Base-by-base conservation (phyloP, 1,140 invertebrate species). In the Tribolium castaneum region DNA sequence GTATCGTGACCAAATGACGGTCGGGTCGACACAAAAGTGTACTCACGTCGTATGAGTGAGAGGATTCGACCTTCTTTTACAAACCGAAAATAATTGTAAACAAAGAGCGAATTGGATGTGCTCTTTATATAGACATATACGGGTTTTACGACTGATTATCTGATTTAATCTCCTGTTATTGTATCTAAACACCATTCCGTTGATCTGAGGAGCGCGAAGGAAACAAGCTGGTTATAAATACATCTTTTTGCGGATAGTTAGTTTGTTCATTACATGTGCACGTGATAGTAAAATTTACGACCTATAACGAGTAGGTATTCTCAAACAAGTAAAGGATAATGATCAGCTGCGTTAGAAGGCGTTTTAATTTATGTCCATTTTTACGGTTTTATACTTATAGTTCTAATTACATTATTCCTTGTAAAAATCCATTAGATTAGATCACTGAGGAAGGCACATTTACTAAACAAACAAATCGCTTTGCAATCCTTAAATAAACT, bases 211-310 rank as follows among this genome's bases (percentile, higher is more conserved):
- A 30, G 25, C 6, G 6, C 25, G 2, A 59, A 10, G 22, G 19
- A 45, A 45, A 45, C 3, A 45, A 9, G 39, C 5, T 59, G 14
- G 16, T n/a, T 14, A 16, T 56, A 56, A 56, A 56, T 14, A 56
- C 7, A 56, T 56, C n/a, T 16, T 56, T 56, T 56, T 16, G 52
- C 52, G 12, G 19, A 30, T 45, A 9, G 7, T 56, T 19, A 56
- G 54, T 30, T 25, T 25, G 19, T 56, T 59, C 54, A 59, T 59
- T 59, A 59, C 54, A 22, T 59, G 54, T 59, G 10, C 54, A 59
- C 54, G 19, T 59, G 54, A 59, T 59, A 25, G 10, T 59, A 10
- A 59, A 59, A 59, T 59, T 59, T 59, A 59, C 22, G 54, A 59
- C 54, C 6, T 59, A n/a, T 59, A 59, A 22, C 19, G 10, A 25